A percentile compares a stretch with the other conserved stretches of the same genome.
Conservation (phyloP, 2,113 vertebrate species). For the Trogon surrucura region DNA sequence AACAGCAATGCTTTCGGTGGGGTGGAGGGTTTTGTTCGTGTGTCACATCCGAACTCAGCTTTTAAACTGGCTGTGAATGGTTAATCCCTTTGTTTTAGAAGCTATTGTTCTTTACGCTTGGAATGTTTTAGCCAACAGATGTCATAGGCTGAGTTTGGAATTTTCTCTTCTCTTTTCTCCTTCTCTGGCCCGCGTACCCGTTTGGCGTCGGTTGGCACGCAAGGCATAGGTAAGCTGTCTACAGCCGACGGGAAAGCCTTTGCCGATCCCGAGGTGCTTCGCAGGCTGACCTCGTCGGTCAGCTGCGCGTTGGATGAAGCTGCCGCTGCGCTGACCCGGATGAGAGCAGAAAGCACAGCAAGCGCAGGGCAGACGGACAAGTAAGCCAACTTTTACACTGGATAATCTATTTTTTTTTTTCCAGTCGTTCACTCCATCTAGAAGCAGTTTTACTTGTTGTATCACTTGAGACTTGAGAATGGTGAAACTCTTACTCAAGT, state of each 20-base stretch:
- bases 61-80: background rate
- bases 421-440: background rate
- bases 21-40: background rate
- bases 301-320: slow-evolving; percentile 99
- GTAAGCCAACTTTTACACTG: slow-evolving; percentile 77
- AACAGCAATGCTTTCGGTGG: background rate
- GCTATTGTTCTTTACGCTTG: background rate
- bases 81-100: background rate
- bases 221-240: slow-evolving; percentile 99
- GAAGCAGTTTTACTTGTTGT: background rate
- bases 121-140: background rate
- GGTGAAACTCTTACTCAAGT: background rate
- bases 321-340: slow-evolving; percentile 95
- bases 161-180: slow-evolving; percentile 27
- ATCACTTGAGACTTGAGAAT: rapidly evolving
- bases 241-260: slow-evolving; percentile 99
- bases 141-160: background rate
- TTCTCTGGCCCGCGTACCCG: background rate
- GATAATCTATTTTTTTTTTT: rapidly evolving
- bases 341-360: slow-evolving; percentile 98
- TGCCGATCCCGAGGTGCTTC: slow-evolving; percentile 98
- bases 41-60: background rate
- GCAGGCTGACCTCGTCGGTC: slow-evolving; percentile 96
- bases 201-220: background rate
- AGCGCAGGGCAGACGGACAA: slow-evolving; percentile 97